Evolutionary conservation across 2,888 invertebrate genomes (phyloP).

Genomic region (Aleiodes alternator): DNA sequence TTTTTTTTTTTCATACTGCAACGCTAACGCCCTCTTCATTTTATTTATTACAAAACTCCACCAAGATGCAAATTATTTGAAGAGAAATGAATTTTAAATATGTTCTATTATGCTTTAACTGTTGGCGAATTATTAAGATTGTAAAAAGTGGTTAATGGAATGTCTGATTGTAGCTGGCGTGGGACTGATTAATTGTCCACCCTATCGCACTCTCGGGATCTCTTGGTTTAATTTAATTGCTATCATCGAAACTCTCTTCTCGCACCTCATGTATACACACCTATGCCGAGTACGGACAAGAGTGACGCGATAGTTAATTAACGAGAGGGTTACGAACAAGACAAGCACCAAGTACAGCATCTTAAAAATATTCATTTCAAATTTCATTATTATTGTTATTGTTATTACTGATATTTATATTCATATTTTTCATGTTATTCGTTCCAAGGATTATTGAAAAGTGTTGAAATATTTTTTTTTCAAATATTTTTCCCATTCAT

Average conservation of each 20-base stretch:
- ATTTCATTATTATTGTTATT: background rate
- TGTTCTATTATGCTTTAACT: conserved; percentile 21
- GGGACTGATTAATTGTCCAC: conserved; percentile 69
- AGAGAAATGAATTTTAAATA: background rate
- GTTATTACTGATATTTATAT: conserved; percentile 6
- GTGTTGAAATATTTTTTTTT: background rate
- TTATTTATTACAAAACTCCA: background rate
- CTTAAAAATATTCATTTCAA: background rate
- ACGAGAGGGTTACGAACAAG: conserved; percentile 20
- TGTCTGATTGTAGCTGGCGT: conserved; percentile 65
- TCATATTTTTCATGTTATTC: background rate
- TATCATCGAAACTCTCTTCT: conserved; percentile 60
- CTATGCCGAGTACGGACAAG: conserved; percentile 22
- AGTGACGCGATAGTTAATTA: conserved; percentile 26
- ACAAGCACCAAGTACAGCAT: conserved; percentile 23
- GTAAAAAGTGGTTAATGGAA: conserved; percentile 67
- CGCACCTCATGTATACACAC: conserved; percentile 35
- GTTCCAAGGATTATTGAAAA: too few relatives aligned
- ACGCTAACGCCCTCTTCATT: conserved; percentile 44
- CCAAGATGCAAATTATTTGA: too few relatives aligned
- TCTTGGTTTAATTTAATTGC: conserved; percentile 70
- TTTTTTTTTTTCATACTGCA: conserved; percentile 44
- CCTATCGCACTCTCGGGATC: conserved; percentile 67
- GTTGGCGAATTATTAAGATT: conserved; percentile 56
- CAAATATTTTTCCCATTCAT: background rate